Conservation (phyloP, 1,140 invertebrate species). For the Rhopalosiphum maidis region DNA sequence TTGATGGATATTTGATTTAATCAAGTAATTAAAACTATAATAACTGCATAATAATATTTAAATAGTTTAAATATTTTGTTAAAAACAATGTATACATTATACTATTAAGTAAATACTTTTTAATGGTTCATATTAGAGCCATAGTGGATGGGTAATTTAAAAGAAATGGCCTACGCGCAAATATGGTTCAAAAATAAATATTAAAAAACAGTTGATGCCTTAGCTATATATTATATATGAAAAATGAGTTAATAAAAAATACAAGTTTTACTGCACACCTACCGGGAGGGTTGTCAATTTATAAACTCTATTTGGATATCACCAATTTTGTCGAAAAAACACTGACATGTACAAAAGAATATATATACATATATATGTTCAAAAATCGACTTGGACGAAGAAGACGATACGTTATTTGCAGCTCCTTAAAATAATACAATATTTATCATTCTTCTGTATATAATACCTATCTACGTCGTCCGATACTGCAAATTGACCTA, state of each 20-base stretch:
- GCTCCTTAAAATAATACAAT: background rate
- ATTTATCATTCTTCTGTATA: background rate
- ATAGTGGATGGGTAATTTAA: background rate
- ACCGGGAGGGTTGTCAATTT: background rate
- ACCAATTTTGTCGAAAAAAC: background rate
- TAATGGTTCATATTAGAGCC: background rate
- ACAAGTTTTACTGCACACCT: background rate
- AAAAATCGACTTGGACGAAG: no score
- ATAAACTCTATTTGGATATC: background rate
- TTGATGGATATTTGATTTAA: background rate
- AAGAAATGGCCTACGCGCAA: background rate
- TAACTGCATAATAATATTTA: background rate
- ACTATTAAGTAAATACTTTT: background rate
- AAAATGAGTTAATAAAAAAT: background rate
- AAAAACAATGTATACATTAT: background rate
- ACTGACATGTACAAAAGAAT: no score
- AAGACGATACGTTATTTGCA: background rate
- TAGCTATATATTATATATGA: background rate
- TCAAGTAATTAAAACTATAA: background rate
- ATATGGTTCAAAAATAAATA: background rate
- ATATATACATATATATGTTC: no score
- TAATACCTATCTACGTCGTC: background rate
- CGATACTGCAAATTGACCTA: no score
- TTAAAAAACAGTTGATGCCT: background rate
- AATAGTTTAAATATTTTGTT: background rate